A percentile compares a stretch with the other conserved stretches of the same genome.
phyloP scores from a whole-genome alignment of 1,140 invertebrate species.

The Eupeodes corollae region DNA sequence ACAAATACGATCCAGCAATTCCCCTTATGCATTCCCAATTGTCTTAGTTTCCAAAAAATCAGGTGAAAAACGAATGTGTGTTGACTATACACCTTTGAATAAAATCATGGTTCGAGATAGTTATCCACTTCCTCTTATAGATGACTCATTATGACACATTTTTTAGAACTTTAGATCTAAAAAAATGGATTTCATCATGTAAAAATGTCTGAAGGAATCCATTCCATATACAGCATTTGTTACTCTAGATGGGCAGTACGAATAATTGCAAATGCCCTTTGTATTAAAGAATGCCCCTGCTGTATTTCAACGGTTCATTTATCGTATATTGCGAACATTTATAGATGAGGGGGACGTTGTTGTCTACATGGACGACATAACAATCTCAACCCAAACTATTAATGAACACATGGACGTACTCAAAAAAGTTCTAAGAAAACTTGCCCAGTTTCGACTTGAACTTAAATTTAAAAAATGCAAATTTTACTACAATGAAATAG shows the following conservation, averaged over 20 bases:
- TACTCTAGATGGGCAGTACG: conserved; percentile 16
- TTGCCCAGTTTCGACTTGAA: too few relatives aligned
- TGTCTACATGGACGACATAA: not conserved
- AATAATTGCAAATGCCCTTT: conserved; percentile 4
- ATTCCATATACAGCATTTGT: conserved; percentile 12
- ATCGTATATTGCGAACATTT: conserved; percentile 19
- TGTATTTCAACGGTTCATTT: conserved; percentile 28
- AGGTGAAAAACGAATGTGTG: too few relatives aligned
- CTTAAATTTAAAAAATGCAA: too few relatives aligned
- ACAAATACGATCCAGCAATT: too few relatives aligned
- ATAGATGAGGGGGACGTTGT: not conserved
- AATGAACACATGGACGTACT: not conserved
- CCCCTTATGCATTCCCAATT: too few relatives aligned
- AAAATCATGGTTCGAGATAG: conserved; percentile 23
- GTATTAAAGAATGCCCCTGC: conserved; percentile 21
- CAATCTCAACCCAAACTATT: not conserved
- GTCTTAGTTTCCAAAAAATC: too few relatives aligned
- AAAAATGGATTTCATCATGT: conserved; percentile 10
- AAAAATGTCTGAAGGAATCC: conserved; percentile 6
- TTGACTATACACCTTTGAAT: too few relatives aligned
- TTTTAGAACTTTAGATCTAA: conserved; percentile 34
- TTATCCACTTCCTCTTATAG: too few relatives aligned
- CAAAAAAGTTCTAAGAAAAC: too few relatives aligned
- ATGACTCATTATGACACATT: conserved; percentile 30
- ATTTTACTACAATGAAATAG: too few relatives aligned